These are phyloP conservation scores for Chloebia gouldiae DNA, from an alignment of 2,113 vertebrate species.

Conservation along the genomic window DNA sequence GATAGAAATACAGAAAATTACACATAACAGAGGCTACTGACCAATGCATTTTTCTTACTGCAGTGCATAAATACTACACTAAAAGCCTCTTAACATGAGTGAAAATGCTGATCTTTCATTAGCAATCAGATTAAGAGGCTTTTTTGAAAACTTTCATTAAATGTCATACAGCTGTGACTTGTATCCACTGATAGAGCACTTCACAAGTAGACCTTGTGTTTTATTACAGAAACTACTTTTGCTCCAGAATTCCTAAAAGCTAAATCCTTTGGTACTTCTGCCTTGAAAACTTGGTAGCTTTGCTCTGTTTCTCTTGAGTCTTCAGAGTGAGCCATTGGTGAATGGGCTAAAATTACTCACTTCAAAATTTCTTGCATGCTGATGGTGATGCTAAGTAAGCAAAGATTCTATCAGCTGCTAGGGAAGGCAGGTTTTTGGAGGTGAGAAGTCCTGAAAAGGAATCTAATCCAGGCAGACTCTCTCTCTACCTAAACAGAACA, in stretches of 20 bases:
- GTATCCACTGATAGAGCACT: not conserved
- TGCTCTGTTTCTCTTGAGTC: not conserved
- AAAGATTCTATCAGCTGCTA: not conserved
- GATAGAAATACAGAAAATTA: not conserved
- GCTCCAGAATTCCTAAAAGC: not conserved
- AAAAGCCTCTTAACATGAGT: not conserved
- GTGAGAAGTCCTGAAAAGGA: not conserved
- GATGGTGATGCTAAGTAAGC: not conserved
- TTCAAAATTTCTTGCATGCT: not conserved
- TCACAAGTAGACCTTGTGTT: not conserved
- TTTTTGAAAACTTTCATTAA: not conserved
- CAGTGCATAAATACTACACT: not conserved
- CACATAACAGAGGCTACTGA: not conserved
- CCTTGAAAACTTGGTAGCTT: not conserved
- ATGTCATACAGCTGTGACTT: not conserved
- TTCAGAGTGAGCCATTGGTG: not conserved
- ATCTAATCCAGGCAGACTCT: not conserved
- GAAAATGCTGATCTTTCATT: not conserved
- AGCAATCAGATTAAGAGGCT: not conserved
- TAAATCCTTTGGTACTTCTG: not conserved
- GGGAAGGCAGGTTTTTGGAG: not conserved
- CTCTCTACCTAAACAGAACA: not conserved
- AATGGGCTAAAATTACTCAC: not conserved
- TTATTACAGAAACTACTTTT: not conserved
- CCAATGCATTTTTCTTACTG: not conserved